Percentiles rank a stretch among this genome's conserved stretches.
Conservation (phyloP, 2,797 vertebrate genomes). For the Brachyrhaphis roseni region DNA sequence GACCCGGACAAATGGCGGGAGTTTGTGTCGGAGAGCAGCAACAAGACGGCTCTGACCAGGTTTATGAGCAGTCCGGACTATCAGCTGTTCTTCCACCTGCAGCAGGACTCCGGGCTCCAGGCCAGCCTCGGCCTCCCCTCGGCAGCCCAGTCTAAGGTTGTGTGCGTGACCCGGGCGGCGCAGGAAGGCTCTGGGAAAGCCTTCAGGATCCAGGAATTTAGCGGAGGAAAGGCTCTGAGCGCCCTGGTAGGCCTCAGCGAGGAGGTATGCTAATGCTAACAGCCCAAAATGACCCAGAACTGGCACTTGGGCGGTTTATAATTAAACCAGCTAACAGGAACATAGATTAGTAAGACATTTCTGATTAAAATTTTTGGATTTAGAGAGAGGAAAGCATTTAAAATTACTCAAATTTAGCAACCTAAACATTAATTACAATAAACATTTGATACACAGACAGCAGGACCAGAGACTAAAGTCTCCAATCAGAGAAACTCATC, state of each 20-base stretch:
- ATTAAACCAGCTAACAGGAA: too few species aligned
- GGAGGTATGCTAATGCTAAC: constrained; percentile 15
- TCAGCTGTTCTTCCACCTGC: constrained; percentile 4
- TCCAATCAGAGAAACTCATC: too few species aligned
- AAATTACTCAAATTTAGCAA: too few species aligned
- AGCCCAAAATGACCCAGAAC: too few species aligned
- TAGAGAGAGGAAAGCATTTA: too few species aligned
- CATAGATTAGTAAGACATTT: too few species aligned
- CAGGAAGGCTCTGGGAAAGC: not conserved
- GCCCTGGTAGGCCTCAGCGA: not conserved
- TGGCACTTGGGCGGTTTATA: not conserved
- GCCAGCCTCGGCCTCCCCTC: constrained; percentile 3
- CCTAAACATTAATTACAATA: too few species aligned
- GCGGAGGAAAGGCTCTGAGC: not conserved
- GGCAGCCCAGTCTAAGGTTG: not conserved
- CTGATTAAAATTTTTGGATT: too few species aligned
- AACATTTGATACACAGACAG: too few species aligned
- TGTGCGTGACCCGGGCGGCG: constrained; percentile 17
- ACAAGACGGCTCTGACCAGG: not conserved
- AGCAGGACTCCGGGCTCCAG: not conserved
- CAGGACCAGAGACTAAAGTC: too few species aligned
- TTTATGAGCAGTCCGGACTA: not conserved
- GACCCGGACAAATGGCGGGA: not conserved
- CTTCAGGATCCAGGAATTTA: not conserved
- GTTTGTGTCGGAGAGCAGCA: not conserved